phyloP scores from a whole-genome alignment of 2,888 invertebrate genomes.

The Athetis lepigone region DNA sequence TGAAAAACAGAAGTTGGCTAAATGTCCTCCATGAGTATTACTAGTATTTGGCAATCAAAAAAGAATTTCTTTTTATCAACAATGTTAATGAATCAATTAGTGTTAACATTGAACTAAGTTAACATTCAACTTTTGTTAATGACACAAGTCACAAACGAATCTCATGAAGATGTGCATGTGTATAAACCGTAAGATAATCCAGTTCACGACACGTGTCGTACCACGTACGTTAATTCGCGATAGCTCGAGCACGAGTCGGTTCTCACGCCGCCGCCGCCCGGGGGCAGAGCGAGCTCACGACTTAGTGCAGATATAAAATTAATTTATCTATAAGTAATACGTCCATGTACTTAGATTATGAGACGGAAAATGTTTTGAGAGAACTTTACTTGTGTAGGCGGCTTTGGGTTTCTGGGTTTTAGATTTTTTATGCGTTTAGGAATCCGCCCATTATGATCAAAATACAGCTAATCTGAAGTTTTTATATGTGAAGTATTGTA shows the following conservation, averaged over 20 bases:
- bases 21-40: too few relatives aligned
- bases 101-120: too few relatives aligned
- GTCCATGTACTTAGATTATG: slow-evolving; percentile 66
- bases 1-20: too few relatives aligned
- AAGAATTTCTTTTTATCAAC: too few relatives aligned
- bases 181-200: slow-evolving; percentile 57
- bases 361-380: slow-evolving; percentile 47
- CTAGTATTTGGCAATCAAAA: too few relatives aligned
- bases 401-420: slow-evolving; percentile 21
- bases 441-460: background rate
- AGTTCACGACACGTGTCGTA: slow-evolving; percentile 67
- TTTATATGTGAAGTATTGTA: background rate
- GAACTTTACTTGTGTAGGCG: slow-evolving; percentile 46
- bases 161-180: slow-evolving; percentile 53
- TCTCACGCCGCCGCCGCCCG: slow-evolving; percentile 88
- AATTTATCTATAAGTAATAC: slow-evolving; percentile 88
- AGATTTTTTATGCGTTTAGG: background rate
- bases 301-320: slow-evolving; percentile 87
- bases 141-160: slow-evolving; percentile 37
- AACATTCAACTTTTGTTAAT: slow-evolving; percentile 13
- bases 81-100: too few relatives aligned
- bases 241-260: slow-evolving; percentile 70
- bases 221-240: slow-evolving; percentile 66
- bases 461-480: background rate
- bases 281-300: slow-evolving; percentile 86